These are phyloP conservation scores for Lepetodrilus schrolli DNA, from an alignment of 2,888 invertebrate species.

Conservation along the genomic window DNA sequence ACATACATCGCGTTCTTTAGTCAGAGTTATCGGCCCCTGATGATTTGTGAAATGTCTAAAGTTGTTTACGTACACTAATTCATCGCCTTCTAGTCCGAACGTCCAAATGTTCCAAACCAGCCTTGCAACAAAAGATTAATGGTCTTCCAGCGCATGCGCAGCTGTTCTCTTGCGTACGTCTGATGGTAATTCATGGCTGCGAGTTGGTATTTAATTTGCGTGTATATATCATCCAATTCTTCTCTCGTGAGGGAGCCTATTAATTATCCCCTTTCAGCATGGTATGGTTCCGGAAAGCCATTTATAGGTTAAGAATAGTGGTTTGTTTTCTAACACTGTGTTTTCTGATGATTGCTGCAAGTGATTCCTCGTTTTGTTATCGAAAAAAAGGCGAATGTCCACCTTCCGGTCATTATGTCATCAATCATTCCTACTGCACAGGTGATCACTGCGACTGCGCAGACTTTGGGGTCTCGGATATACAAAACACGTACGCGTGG, in stretches of 20 bases:
- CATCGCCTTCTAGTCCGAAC: not conserved
- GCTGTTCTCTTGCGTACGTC: not conserved
- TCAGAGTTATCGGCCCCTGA: not conserved
- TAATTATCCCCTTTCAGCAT: not conserved
- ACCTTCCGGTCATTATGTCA: not conserved
- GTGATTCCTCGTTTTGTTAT: not conserved
- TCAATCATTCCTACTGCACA: not conserved
- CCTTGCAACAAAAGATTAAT: not conserved
- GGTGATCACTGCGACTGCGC: not conserved
- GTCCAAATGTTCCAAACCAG: not conserved
- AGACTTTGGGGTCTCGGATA: too few species aligned
- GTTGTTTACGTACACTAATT: not conserved
- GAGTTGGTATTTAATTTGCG: not conserved
- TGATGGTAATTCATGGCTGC: not conserved
- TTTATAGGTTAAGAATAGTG: not conserved
- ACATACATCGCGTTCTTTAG: not conserved
- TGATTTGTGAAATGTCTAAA: not conserved
- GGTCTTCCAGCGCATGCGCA: not conserved
- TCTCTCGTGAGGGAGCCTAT: not conserved
- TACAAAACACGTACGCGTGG: too few species aligned
- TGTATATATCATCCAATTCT: not conserved
- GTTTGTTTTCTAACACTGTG: not conserved
- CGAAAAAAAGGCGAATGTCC: not conserved
- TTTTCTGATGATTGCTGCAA: not conserved
- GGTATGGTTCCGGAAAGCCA: not conserved